phyloP scores from a whole-genome alignment of 2,113 vertebrate genomes.

The Tetrao urogallus region DNA sequence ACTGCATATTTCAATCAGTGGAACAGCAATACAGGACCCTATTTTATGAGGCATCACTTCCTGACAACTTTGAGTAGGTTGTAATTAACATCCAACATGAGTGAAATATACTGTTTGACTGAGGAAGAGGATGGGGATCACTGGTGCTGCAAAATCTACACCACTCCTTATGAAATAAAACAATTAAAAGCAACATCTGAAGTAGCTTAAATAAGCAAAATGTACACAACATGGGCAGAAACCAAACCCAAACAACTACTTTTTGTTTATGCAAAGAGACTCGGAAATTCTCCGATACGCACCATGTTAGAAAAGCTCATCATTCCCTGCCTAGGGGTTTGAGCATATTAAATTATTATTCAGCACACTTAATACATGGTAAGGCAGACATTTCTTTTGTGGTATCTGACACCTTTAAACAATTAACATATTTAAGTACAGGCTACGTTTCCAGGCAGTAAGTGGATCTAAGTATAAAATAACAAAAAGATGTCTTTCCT shows the following conservation, averaged over 20 bases:
- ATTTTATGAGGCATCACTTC: not conserved
- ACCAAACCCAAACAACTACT: not conserved
- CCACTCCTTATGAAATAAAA: not conserved
- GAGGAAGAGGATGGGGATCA: not conserved
- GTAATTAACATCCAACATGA: not conserved
- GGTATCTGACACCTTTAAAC: not conserved
- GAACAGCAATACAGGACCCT: not conserved
- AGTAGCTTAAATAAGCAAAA: not conserved
- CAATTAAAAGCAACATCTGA: not conserved
- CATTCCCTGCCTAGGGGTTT: not conserved
- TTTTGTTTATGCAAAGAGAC: not conserved
- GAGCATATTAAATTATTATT: not conserved
- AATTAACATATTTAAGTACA: not conserved
- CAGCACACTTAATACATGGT: not conserved
- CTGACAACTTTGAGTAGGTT: not conserved
- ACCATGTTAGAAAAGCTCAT: not conserved
- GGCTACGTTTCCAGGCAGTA: not conserved
- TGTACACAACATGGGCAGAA: not conserved
- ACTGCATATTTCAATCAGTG: not conserved
- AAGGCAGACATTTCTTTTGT: not conserved
- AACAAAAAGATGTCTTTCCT: not conserved
- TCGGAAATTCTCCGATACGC: not conserved
- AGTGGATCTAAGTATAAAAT: slow-evolving; percentile 16
- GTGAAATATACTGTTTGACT: not conserved
- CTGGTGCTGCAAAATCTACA: not conserved